Evolutionary conservation across 2,113 vertebrate species (phyloP).

Genomic region (Silurus meridionalis): DNA sequence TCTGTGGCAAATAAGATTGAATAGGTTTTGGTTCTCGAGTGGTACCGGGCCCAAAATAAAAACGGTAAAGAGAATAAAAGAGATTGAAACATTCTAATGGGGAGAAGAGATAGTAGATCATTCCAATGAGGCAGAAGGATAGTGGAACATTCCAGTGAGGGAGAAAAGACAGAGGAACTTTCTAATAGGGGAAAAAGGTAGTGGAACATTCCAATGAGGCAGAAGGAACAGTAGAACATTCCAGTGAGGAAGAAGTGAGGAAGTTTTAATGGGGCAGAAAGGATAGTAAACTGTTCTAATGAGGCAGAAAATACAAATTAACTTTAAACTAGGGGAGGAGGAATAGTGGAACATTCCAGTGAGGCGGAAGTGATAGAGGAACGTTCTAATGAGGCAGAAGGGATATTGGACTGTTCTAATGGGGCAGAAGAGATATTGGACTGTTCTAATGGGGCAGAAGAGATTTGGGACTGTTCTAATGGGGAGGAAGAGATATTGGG

Average conservation of each 20-base stretch:
- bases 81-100: neutral
- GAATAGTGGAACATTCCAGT: neutral
- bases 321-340: too few species aligned
- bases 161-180: neutral
- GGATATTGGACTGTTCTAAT: neutral
- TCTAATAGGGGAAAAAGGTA: too few species aligned
- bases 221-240: neutral
- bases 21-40: neutral
- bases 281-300: neutral
- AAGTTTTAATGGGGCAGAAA: neutral
- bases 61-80: neutral
- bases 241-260: neutral
- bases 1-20: neutral
- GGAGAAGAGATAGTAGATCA: too few species aligned
- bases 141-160: too few species aligned
- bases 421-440: neutral
- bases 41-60: too few species aligned
- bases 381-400: neutral
- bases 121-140: too few species aligned
- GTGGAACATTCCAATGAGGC: neutral
- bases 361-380: neutral
- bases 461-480: neutral
- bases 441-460: neutral
- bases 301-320: neutral
- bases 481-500: neutral